phyloP scores from a whole-genome alignment of 2,888 invertebrate genomes.

The Caenorhabditis sp. region DNA sequence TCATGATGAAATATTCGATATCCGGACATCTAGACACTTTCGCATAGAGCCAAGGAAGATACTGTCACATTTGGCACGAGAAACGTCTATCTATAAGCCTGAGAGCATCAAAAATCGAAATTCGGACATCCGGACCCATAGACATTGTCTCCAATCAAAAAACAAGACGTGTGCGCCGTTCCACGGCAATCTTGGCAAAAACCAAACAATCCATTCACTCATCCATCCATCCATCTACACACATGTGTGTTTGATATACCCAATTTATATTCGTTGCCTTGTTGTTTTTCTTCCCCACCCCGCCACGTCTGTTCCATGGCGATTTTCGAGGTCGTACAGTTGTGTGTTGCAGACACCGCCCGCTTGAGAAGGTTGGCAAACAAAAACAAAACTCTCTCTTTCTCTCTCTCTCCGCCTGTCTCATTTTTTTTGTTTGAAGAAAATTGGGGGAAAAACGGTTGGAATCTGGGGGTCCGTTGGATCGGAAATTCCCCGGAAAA shows the following conservation, averaged over 20 bases:
- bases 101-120: too few species aligned
- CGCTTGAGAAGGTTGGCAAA: conserved; percentile 22
- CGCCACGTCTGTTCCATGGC: neutral
- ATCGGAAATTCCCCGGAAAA: neutral
- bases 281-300: neutral
- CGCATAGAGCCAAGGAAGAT: too few species aligned
- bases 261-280: conserved; percentile 1
- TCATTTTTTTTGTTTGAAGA: too few species aligned
- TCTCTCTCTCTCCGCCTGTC: neutral
- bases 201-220: neutral
- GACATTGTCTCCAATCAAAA: too few species aligned
- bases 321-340: conserved; percentile 49
- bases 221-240: neutral
- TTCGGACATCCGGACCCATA: too few species aligned
- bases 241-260: conserved; percentile 32
- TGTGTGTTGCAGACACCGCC: conserved; percentile 8
- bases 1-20: too few species aligned
- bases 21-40: too few species aligned
- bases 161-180: too few species aligned
- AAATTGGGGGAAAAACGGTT: neutral
- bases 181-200: too few species aligned
- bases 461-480: neutral
- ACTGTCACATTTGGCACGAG: too few species aligned
- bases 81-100: too few species aligned
- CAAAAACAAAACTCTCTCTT: conserved; percentile 36